Conservation (phyloP, 2,113 vertebrate species). For the Apodemus sylvaticus region DNA sequence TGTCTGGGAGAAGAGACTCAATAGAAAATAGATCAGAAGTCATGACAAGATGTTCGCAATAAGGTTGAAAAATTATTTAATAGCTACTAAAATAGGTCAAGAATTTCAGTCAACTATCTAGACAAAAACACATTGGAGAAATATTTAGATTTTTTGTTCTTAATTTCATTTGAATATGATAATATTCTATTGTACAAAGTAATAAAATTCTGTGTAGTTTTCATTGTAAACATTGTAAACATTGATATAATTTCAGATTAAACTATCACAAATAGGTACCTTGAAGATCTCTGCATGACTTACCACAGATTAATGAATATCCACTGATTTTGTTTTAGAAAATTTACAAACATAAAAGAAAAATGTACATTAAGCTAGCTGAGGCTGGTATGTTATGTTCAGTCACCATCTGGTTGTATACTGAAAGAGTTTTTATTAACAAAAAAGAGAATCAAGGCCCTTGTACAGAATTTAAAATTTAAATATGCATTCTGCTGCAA, state of each 20-base stretch:
- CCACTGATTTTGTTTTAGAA: neutral
- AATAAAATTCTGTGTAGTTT: neutral
- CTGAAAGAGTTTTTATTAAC: neutral
- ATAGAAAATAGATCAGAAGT: neutral
- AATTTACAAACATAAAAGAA: neutral
- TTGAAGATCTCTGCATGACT: neutral
- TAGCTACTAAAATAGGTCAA: neutral
- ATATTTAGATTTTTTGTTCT: neutral
- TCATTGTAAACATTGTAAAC: neutral
- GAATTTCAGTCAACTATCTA: constrained; percentile 1
- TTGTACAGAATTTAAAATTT: constrained; percentile 20
- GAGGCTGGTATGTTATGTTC: neutral
- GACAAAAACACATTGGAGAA: constrained; percentile 11
- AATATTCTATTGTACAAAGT: neutral
- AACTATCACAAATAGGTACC: neutral
- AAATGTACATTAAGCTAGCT: neutral
- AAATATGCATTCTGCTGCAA: neutral
- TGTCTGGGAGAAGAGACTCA: neutral
- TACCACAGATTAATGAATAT: neutral
- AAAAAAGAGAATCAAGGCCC: neutral
- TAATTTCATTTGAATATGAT: constrained; percentile 8
- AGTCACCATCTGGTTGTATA: neutral
- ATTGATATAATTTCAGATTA: neutral
- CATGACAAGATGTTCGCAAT: neutral
- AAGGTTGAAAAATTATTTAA: neutral